Percentiles rank a stretch among this genome's conserved stretches.
Conservation (phyloP, 2,888 invertebrate genomes). For the Empis livida region DNA sequence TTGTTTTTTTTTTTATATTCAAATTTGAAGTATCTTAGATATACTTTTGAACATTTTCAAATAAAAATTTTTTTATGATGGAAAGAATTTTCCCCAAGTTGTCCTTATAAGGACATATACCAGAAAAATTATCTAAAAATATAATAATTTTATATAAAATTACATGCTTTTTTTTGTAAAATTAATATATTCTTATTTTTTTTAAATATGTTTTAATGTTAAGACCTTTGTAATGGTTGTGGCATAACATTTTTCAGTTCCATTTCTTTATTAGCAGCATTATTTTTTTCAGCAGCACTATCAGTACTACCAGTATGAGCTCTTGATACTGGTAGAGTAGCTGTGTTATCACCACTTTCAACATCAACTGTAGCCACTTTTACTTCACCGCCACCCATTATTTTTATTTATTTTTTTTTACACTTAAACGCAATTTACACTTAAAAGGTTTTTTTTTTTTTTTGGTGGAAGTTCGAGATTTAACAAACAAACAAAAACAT, state of each 20-base stretch:
- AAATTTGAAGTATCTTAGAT: too few relatives aligned
- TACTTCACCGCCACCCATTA: conserved; percentile 60
- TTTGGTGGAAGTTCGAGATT: not conserved
- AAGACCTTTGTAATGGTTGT: conserved; percentile 71
- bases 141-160: too few relatives aligned
- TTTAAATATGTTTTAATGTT: too few relatives aligned
- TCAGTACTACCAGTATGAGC: conserved; percentile 54
- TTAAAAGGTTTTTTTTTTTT: too few relatives aligned
- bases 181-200: too few relatives aligned
- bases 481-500: not conserved
- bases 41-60: too few relatives aligned
- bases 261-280: conserved; percentile 75
- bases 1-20: too few relatives aligned
- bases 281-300: conserved; percentile 67
- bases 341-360: conserved; percentile 79
- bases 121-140: too few relatives aligned
- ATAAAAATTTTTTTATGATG: too few relatives aligned
- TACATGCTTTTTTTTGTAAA: too few relatives aligned
- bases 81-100: too few relatives aligned
- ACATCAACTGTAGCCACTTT: conserved; percentile 83
- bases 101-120: too few relatives aligned
- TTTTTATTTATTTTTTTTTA: conserved; percentile 2
- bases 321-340: conserved; percentile 73
- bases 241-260: conserved; percentile 74
- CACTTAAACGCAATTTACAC: not conserved